Conservation (phyloP, 2,888 invertebrate genomes). For the Allolobophora icterica region DNA sequence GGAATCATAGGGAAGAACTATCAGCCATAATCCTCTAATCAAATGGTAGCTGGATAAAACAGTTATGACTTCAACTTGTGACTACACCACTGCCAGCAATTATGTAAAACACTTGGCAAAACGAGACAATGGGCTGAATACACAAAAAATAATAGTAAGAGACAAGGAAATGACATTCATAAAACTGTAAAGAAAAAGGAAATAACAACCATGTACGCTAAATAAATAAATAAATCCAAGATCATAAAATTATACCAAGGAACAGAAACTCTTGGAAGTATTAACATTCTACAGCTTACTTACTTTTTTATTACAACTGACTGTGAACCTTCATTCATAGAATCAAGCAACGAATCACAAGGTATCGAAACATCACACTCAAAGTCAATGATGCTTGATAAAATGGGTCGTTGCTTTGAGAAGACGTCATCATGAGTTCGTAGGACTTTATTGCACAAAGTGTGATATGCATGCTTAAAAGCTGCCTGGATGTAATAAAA, state of each 20-base stretch:
- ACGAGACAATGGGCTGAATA: too few relatives aligned
- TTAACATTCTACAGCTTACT: slow-evolving; percentile 5
- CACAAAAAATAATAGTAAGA: neutral
- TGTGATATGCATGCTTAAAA: slow-evolving; percentile 35
- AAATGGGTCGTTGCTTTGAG: neutral
- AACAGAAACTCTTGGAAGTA: neutral
- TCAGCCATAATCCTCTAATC: too few relatives aligned
- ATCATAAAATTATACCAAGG: neutral
- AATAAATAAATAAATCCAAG: neutral
- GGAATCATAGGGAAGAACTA: neutral
- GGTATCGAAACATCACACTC: neutral
- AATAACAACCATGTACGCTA: neutral
- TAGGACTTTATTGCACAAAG: slow-evolving; percentile 20
- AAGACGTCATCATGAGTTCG: neutral
- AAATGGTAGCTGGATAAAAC: neutral
- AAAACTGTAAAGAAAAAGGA: neutral
- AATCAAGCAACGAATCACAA: neutral
- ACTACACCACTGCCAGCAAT: neutral
- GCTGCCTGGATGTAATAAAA: slow-evolving; percentile 34
- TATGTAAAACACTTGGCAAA: neutral
- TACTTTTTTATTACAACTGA: neutral
- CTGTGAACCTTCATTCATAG: neutral
- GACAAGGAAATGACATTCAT: neutral
- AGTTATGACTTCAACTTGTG: neutral
- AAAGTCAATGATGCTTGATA: slow-evolving; percentile 18